Evolutionary conservation across 2,797 vertebrate genomes (phyloP), one percentile per base, ranked within the genome.

Genomic region (Hemitrygon akajei): DNA sequence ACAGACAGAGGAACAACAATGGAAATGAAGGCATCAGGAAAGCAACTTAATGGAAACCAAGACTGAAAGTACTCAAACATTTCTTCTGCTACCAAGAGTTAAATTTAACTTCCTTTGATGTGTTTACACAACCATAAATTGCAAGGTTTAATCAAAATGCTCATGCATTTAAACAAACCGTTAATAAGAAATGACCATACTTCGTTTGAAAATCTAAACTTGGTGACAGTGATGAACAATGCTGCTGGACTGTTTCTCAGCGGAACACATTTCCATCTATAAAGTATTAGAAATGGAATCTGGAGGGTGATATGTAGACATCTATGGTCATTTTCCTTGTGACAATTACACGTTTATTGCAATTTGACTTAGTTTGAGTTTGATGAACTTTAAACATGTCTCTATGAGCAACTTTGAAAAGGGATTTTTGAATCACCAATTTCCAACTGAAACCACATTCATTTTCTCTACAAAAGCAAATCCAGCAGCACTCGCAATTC

Each of bases 391-490:
- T 75, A 93, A 93, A 76, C 73, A 40, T n/a, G 34, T 91, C 37
- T 73, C 9, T 56, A 63, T 87, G 27, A 56, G 30, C 47, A 75
- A 76, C 7, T 89, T 7, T 11, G 20, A 69, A 34, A 66, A 58
- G 22, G 71, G 12, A 76, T 20, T 93, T n/a, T 93, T 93, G n/a
- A 92, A 92, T 92, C 37, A 92, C 69, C 69, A 75, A 76, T 58
- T 93, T 92, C 47, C 71, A 25, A 11, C 6, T 27, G 71, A 93
- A 93, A 93, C 12, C 27, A 58, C 47, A 75, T 75, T 93, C 91
- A 76, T 14, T 93, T 47, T 76, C 73, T 76, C 66, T 30, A 93
- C 91, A 93, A 93, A 73, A 27, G 73, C 37, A 93, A 76, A 93
- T 56, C 20, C 71, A 76, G 91, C 69, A 93, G 91, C 69, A 75